Percentiles rank a stretch among this genome's conserved stretches.
These are phyloP conservation scores for Sebastes goodei DNA, from an alignment of 2,797 vertebrate species.

Conservation along the genomic window DNA sequence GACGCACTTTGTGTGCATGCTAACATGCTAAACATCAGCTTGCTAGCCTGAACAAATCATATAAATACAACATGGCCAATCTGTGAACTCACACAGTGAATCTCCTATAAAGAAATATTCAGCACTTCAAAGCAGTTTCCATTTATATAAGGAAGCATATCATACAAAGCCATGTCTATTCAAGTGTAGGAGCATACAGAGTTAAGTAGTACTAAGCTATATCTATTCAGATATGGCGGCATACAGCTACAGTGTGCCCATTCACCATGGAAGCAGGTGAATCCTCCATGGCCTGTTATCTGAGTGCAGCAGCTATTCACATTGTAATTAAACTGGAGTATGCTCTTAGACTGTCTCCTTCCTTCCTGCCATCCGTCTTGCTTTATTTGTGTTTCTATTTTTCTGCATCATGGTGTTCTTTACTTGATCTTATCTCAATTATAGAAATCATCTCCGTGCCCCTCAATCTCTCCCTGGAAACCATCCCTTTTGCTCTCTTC, in stretches of 20 bases:
- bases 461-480: conserved; percentile 41
- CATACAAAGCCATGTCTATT: not conserved
- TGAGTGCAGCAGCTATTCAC: conserved; percentile 55
- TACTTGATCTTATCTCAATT: conserved; percentile 64
- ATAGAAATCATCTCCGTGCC: conserved; percentile 57
- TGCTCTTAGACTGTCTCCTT: conserved; percentile 38
- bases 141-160: not conserved
- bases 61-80: not conserved
- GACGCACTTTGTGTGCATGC: no score
- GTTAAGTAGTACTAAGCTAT: not conserved
- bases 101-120: not conserved
- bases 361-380: conserved; percentile 14
- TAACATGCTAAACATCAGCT: no score
- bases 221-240: conserved; percentile 4
- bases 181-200: not conserved
- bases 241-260: not conserved
- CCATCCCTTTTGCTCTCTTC: conserved; percentile 7
- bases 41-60: not conserved
- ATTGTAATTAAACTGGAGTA: conserved; percentile 60
- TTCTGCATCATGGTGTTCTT: conserved; percentile 40
- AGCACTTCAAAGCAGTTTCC: not conserved
- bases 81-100: not conserved
- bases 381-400: conserved; percentile 59
- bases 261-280: conserved; percentile 58
- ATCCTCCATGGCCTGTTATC: conserved; percentile 59